Base-by-base conservation (phyloP, 2,888 invertebrate genomes). In the Mesorhabditis spiculigera region DNA sequence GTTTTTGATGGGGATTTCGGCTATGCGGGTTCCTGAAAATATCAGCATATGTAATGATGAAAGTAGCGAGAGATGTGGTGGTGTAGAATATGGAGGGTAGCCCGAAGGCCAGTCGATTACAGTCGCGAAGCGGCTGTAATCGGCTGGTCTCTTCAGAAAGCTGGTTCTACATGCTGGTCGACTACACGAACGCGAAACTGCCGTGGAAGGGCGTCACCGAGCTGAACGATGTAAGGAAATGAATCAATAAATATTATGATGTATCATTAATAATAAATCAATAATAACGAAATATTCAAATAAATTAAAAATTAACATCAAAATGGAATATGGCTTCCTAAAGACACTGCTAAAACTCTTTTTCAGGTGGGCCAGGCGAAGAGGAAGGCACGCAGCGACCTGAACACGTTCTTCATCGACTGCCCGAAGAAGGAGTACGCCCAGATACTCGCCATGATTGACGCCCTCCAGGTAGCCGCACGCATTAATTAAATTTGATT, bases 161-260 rank as follows among this genome's bases (percentile, higher is more conserved):
- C 45, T 72, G 74, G 74, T 74, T 81, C 71, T 81, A 81, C 75
- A 81, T 81, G 81, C 69, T 75, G 8, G 76, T 82, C 65, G 82
- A 82, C 66, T 77, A 82, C 70, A 79, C 80, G 44, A 82, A 80
- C 69, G 82, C 80, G 16, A 71, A 75, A n/a, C 69, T 82, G 58
- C 82, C 82, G 3, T 81, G 82, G 82, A 82, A 81, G 73, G 75
- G 78, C 62, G 69, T 75, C 5, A 72, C 72, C 45, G 78, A 82
- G 62, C 75, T 82, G 71, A 78, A 75, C 44, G 75, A 80, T 69
- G 68, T 64, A 41, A 50, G 3, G 2, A 8, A 28, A 28, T 28
- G n/a, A n/a, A n/a, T 58, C 28, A 2, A 63, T 58, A 67, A 58
- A n/a, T 16, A 28, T 44, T 66, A 2, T 8, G 8, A 16, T 8